phyloP scores from a whole-genome alignment of 2,888 invertebrate species.

The Ethmia dodecea region DNA sequence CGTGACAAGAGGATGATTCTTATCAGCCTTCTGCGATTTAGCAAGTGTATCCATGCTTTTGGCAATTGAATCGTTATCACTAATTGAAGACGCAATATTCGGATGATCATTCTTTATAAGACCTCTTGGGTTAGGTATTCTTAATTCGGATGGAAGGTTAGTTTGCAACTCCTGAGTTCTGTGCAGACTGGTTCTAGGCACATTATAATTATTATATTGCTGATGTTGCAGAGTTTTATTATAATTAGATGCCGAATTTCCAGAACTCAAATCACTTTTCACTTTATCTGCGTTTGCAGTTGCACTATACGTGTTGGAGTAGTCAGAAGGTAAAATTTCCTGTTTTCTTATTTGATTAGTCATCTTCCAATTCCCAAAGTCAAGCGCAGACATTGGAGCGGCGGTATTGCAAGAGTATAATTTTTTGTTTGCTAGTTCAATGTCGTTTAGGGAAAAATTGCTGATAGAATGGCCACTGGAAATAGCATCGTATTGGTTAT shows the following conservation, averaged over 20 bases:
- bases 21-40: conserved; percentile 57
- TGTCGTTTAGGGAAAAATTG: conserved; percentile 62
- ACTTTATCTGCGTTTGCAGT: conserved; percentile 48
- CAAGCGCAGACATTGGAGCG: conserved; percentile 44
- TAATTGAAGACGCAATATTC: conserved; percentile 32
- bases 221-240: conserved; percentile 59
- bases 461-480: conserved; percentile 41
- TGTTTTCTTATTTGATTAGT: conserved; percentile 52
- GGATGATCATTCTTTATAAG: conserved; percentile 49
- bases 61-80: conserved; percentile 35
- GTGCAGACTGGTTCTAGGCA: conserved; percentile 42
- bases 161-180: conserved; percentile 54
- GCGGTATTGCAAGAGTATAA: conserved; percentile 47
- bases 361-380: conserved; percentile 67
- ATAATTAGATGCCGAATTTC: conserved; percentile 45
- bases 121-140: conserved; percentile 64
- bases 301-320: conserved; percentile 47
- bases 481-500: conserved; percentile 52
- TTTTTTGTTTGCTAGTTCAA: conserved; percentile 65
- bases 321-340: conserved; percentile 57
- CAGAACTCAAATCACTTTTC: conserved; percentile 40
- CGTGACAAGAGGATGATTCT: conserved; percentile 54
- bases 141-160: conserved; percentile 50
- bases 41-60: conserved; percentile 47
- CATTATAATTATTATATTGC: conserved; percentile 50